Evolutionary conservation across 2,113 vertebrate species (phyloP).

Genomic region (Eulemur rufifrons): DNA sequence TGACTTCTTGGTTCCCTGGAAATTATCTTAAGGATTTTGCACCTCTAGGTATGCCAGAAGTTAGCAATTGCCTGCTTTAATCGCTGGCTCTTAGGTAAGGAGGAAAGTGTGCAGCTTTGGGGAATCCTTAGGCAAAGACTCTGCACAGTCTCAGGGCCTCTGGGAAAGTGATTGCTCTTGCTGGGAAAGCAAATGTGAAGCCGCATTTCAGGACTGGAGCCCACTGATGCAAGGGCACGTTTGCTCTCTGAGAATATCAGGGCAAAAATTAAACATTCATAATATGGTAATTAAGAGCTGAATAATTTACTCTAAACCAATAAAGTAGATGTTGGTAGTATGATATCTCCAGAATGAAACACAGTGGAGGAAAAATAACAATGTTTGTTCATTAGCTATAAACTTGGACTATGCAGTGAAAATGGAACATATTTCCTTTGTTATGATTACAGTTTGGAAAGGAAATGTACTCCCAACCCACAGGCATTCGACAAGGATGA

Average conservation of each 20-base stretch:
- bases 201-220: neutral
- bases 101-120: neutral
- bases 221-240: conserved; percentile 59
- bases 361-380: conserved; percentile 49
- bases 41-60: neutral
- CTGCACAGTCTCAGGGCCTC: neutral
- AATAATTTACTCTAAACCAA: conserved; percentile 84
- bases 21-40: neutral
- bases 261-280: conserved; percentile 86
- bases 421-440: neutral
- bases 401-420: neutral
- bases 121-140: neutral
- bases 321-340: conserved; percentile 75
- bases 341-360: conserved; percentile 54
- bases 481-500: neutral
- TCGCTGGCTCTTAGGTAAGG: neutral
- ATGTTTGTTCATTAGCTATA: conserved; percentile 32
- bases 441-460: neutral
- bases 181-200: neutral
- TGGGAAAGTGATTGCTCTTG: neutral
- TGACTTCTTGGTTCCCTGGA: neutral
- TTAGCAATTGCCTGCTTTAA: neutral
- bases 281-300: conserved; percentile 83
- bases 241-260: conserved; percentile 81
- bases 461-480: neutral